Percentiles rank a stretch among this genome's conserved stretches.
phyloP scores from a whole-genome alignment of 23 tunicate species.

The Ciona savignyi region DNA sequence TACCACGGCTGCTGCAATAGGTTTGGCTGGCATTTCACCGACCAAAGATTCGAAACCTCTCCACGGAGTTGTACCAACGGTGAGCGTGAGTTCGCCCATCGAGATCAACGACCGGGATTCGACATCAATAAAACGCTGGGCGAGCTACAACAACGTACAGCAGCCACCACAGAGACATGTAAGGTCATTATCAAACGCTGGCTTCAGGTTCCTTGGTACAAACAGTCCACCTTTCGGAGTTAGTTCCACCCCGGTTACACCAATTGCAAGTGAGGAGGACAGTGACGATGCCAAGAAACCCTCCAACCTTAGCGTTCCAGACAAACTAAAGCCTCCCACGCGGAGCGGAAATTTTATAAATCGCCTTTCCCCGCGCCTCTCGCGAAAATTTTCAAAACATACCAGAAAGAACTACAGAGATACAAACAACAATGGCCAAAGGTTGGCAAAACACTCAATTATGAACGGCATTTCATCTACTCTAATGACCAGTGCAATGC shows the following conservation, averaged over 20 bases:
- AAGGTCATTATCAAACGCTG: background rate
- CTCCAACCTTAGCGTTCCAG: background rate
- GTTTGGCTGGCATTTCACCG: slow-evolving; percentile 20
- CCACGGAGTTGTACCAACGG: slow-evolving; percentile 11
- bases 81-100: background rate
- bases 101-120: background rate
- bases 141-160: background rate
- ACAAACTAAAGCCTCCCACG: background rate
- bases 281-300: slow-evolving; percentile 18
- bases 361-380: slow-evolving; percentile 32
- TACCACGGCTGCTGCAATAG: slow-evolving; percentile 15
- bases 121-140: background rate
- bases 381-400: slow-evolving; percentile 10
- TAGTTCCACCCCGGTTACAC: slow-evolving; percentile 22
- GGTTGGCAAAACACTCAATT: background rate
- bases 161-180: background rate
- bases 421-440: slow-evolving; percentile 18
- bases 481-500: background rate
- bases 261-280: slow-evolving; percentile 60
- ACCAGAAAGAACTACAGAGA: slow-evolving; percentile 5
- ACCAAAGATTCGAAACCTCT: slow-evolving; percentile 6
- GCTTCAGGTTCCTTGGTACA: slow-evolving; percentile 5
- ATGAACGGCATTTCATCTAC: slow-evolving; percentile 18
- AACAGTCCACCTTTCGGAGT: background rate
- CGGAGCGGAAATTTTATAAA: slow-evolving; percentile 7